Evolutionary conservation across 2,888 invertebrate species (phyloP).

Genomic region (Amblyjoppa fuscipennis): DNA sequence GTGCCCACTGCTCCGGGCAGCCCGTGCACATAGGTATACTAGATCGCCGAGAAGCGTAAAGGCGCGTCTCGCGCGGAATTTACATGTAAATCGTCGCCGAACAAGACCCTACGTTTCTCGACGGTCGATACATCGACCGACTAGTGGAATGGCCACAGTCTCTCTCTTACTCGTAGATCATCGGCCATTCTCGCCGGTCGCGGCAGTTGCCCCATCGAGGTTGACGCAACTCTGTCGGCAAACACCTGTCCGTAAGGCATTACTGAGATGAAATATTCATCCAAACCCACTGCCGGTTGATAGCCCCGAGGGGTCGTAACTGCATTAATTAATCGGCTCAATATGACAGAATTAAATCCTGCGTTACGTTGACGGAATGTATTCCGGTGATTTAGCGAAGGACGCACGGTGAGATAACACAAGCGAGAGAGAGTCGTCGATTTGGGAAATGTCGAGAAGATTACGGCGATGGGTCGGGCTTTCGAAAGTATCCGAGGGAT

Average conservation of each 20-base stretch:
- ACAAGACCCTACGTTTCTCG: background rate
- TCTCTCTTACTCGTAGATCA: constrained; percentile 1
- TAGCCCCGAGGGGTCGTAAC: background rate
- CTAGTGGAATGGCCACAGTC: background rate
- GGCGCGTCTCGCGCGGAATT: background rate
- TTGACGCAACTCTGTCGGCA: background rate
- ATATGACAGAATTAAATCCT: background rate
- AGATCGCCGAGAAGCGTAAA: background rate
- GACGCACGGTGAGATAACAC: background rate
- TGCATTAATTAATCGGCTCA: background rate
- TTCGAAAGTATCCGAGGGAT: too few relatives aligned
- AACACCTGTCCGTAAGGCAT: background rate
- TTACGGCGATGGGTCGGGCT: too few relatives aligned
- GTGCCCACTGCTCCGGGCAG: background rate
- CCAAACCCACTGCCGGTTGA: background rate
- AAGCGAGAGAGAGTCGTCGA: too few relatives aligned
- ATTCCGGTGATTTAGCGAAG: background rate
- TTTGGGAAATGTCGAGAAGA: too few relatives aligned
- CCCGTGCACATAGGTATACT: background rate
- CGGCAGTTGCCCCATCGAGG: background rate
- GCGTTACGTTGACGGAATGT: background rate
- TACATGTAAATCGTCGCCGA: background rate
- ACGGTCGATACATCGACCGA: background rate
- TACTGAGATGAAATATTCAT: constrained; percentile 1
- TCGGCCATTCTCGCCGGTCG: background rate